Percentiles rank a stretch among this genome's conserved stretches.
These are phyloP conservation scores for Nasonia vitripennis DNA, from an alignment of 1,140 invertebrate genomes.

Conservation along the genomic window DNA sequence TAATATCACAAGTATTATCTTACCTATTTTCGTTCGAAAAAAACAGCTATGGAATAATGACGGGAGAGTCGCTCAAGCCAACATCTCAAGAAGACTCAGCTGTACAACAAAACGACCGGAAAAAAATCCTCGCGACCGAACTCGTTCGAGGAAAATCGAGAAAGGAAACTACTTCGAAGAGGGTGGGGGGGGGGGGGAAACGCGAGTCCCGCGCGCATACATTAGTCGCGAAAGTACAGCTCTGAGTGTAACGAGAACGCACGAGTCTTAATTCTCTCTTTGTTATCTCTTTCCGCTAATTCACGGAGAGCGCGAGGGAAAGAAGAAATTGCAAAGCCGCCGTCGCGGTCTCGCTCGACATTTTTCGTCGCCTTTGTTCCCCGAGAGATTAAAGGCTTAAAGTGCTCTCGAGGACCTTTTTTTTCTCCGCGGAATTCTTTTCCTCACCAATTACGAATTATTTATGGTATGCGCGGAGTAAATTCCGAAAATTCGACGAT, in stretches of 20 bases:
- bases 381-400: slow-evolving; percentile 69
- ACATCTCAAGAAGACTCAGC: slow-evolving; percentile 58
- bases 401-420: slow-evolving; percentile 56
- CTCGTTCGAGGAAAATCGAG: slow-evolving; percentile 42
- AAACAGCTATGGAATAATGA: slow-evolving; percentile 61
- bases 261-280: slow-evolving; percentile 71
- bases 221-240: slow-evolving; percentile 61
- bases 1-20: too few relatives aligned
- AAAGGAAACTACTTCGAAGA: background rate
- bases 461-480: background rate
- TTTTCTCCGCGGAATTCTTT: background rate
- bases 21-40: too few relatives aligned
- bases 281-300: slow-evolving; percentile 71
- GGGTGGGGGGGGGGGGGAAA: background rate
- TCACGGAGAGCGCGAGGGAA: slow-evolving; percentile 54
- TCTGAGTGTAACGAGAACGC: slow-evolving; percentile 53
- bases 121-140: too few relatives aligned
- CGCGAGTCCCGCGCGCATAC: slow-evolving; percentile 58
- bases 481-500: too few relatives aligned
- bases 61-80: slow-evolving; percentile 50
- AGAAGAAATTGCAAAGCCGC: slow-evolving; percentile 55
- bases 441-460: background rate
- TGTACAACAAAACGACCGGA: background rate
- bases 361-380: slow-evolving; percentile 67
- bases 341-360: slow-evolving; percentile 49